These are phyloP conservation scores for Eremophila alpestris DNA, from an alignment of 2,797 vertebrate species.

Conservation along the genomic window DNA sequence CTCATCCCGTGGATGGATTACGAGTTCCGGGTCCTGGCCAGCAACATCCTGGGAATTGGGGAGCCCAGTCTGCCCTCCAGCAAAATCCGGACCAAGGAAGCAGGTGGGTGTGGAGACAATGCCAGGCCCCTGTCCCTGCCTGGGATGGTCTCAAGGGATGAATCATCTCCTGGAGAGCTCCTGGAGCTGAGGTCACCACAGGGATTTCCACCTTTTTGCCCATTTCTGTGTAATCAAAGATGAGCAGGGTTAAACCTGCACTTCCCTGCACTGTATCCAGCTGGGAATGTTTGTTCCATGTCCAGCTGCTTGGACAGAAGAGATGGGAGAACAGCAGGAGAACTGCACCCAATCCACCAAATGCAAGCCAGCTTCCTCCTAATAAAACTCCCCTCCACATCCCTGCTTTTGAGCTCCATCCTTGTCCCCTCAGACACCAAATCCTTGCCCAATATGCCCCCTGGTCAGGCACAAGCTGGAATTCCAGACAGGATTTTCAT, in stretches of 20 bases:
- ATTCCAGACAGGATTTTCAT: not conserved
- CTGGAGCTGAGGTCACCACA: not conserved
- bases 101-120: slow-evolving; percentile 76
- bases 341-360: not conserved
- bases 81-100: slow-evolving; percentile 88
- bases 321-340: not conserved
- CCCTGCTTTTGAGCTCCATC: not conserved
- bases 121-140: not conserved
- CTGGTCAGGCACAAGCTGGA: not conserved
- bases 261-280: not conserved
- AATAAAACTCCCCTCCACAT: not conserved
- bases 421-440: not conserved
- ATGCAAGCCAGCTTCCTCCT: not conserved
- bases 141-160: not conserved
- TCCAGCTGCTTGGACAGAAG: not conserved
- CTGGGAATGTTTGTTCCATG: not conserved
- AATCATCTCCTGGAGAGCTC: not conserved
- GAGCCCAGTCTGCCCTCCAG: slow-evolving; percentile 91
- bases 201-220: not conserved
- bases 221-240: not conserved
- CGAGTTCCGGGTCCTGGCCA: slow-evolving; percentile 92
- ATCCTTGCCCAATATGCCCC: not conserved
- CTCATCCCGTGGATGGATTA: slow-evolving; percentile 97
- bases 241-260: not conserved
- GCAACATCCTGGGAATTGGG: slow-evolving; percentile 93